These are phyloP conservation scores for Hyperoplus lanceolatus DNA, from an alignment of 2,797 vertebrate genomes.

Conservation along the genomic window DNA sequence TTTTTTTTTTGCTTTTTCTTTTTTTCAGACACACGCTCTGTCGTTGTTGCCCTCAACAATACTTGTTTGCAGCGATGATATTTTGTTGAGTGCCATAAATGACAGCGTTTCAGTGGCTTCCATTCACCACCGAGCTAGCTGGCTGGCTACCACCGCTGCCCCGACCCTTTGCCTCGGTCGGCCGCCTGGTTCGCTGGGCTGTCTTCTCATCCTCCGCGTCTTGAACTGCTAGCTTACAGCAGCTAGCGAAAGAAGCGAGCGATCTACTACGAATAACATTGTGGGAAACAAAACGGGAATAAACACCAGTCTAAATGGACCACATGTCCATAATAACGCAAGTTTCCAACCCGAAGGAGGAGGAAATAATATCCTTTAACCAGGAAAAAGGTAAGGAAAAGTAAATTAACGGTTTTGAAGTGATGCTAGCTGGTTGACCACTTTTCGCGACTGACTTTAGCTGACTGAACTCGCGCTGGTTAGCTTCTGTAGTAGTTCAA, in stretches of 20 bases:
- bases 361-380: conserved; percentile 90
- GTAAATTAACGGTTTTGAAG: not conserved
- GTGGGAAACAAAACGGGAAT: conserved; percentile 67
- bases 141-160: conserved; percentile 75
- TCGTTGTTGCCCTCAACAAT: conserved; percentile 14
- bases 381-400: conserved; percentile 87
- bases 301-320: conserved; percentile 92
- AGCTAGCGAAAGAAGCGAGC: conserved; percentile 66
- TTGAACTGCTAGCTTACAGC: conserved; percentile 58
- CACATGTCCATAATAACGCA: conserved; percentile 99
- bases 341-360: conserved; percentile 98
- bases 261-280: conserved; percentile 66
- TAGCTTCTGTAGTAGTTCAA: conserved; percentile 31
- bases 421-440: conserved; percentile 65
- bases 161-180: conserved; percentile 65
- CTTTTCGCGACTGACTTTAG: conserved; percentile 59
- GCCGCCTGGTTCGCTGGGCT: conserved; percentile 71
- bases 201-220: conserved; percentile 55
- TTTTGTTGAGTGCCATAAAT: conserved; percentile 72
- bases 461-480: conserved; percentile 43
- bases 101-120: conserved; percentile 66
- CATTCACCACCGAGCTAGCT: conserved; percentile 71
- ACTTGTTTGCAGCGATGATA: conserved; percentile 51
- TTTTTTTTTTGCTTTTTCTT: conserved; percentile 8
- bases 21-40: conserved; percentile 9